A percentile compares a stretch with the other conserved stretches of the same genome.
These are phyloP conservation scores for Eupithecia subumbrata DNA, from an alignment of 2,888 invertebrate genomes.

Conservation along the genomic window DNA sequence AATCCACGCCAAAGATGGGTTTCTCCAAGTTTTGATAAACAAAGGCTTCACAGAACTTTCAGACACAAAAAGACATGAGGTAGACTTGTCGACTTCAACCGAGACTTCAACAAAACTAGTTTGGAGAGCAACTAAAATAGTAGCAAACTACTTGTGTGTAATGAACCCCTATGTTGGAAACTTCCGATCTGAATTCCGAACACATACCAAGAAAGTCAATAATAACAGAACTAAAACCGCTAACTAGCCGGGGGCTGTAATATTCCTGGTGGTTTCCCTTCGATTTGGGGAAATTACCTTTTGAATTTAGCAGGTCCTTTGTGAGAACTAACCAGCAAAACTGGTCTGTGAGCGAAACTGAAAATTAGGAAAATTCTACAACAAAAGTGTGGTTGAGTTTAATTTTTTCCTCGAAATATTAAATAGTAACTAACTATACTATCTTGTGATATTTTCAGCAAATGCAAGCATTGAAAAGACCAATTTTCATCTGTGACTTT, in stretches of 20 bases:
- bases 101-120: slow-evolving; percentile 12
- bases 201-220: slow-evolving; percentile 29
- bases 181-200: slow-evolving; percentile 32
- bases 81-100: slow-evolving; percentile 18
- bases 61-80: slow-evolving; percentile 21
- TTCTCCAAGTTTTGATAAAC: slow-evolving; percentile 18
- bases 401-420: neutral
- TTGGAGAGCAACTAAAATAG: slow-evolving; percentile 22
- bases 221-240: slow-evolving; percentile 17
- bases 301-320: slow-evolving; percentile 10
- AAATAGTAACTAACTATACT: neutral
- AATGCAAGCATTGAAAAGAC: neutral
- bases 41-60: slow-evolving; percentile 17
- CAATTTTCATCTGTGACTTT: neutral
- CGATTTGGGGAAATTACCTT: slow-evolving; percentile 11
- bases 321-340: neutral
- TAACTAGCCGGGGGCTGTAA: slow-evolving; percentile 12
- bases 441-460: neutral
- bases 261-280: slow-evolving; percentile 13
- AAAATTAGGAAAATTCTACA: neutral
- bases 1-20: slow-evolving; percentile 22
- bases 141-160: slow-evolving; percentile 29
- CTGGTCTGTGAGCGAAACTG: neutral
- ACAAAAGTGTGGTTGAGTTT: neutral
- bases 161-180: slow-evolving; percentile 32